A percentile compares a stretch with the other conserved stretches of the same genome.
phyloP scores from a whole-genome alignment of 23 tunicate genomes.

The Botrylloides violaceus region DNA sequence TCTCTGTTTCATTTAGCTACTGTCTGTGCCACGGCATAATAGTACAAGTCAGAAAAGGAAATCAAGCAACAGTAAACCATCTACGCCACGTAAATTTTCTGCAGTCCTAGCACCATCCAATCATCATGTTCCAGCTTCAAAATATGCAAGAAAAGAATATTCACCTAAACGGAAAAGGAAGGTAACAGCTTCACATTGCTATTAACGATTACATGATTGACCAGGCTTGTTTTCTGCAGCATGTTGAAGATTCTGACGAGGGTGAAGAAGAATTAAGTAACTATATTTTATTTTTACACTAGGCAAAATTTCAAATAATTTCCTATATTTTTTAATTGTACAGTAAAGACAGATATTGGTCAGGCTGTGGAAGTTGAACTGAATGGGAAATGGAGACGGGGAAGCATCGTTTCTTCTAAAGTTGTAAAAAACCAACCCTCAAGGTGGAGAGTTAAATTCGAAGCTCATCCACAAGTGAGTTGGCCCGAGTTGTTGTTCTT shows the following conservation, averaged over 20 bases:
- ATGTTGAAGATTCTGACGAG: no score
- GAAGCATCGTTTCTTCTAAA: conserved; percentile 52
- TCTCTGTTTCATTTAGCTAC: no score
- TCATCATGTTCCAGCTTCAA: conserved; percentile 5
- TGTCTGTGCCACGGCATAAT: no score
- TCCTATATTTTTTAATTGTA: not conserved
- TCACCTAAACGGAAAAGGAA: not conserved
- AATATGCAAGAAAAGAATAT: not conserved
- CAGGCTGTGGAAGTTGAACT: conserved; percentile 61
- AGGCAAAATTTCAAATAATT: not conserved
- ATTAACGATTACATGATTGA: no score
- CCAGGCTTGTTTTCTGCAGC: no score
- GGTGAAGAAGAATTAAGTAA: no score
- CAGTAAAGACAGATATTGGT: conserved; percentile 32
- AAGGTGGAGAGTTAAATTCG: conserved; percentile 73
- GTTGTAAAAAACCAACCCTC: conserved; percentile 35
- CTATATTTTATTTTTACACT: not conserved
- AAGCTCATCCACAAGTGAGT: conserved; percentile 74
- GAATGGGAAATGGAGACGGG: conserved; percentile 72
- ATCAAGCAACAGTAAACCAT: no score
- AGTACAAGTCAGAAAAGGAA: no score
- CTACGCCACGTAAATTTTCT: conserved; percentile 7
- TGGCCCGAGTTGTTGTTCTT: not conserved
- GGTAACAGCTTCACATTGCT: not conserved
- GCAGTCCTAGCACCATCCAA: conserved; percentile 14